Base-by-base conservation (phyloP, 1,140 invertebrate species). In the Mamestra configurata region DNA sequence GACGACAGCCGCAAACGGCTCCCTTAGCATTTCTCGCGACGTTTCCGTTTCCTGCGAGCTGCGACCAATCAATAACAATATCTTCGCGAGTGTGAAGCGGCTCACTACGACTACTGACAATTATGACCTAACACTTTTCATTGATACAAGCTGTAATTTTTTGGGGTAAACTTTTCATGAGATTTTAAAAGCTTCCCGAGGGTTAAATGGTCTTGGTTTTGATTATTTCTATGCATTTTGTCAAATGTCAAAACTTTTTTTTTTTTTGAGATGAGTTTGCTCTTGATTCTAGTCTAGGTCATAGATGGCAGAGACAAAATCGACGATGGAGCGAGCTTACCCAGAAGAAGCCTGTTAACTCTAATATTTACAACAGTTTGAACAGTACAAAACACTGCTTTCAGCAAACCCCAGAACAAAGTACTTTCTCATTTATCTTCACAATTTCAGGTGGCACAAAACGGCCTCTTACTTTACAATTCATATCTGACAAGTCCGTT, bases 51-150 rank as follows among this genome's bases (percentile, higher is more conserved):
- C 82, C 82, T 82, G 75, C 66, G 66, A 37, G 80, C 82, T 82
- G 75, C 66, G 66, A 37, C 18, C 79, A 87, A 86, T 89, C 87
- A 85, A 90, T 88, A 84, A 84, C 83, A 87, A 87, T 82, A 88
- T 87, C 77, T 79, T 59, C 53, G 70, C 71, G 10, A 66, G 46
- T 66, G 46, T 37, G 15, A 59, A 35, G 59, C 31, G 15, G 37
- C 75, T 22, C n/a, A 27, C 37, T 55, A 70, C 40, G 10, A 70
- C 20, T 4, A 49, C 35, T 76, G 11, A 64, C 55, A 57, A 20
- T 51, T 57, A 51, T 6, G 53, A 43, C 20, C 24, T 46, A 73
- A 81, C 75, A 75, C 79, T 85, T 82, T 83, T 82, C 75, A 79
- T 79, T 80, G 51, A 61, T 61, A 40, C 6, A 18, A 37, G 22